These are phyloP conservation scores for Sinocyclocheilus rhinocerous DNA, from an alignment of 2,113 vertebrate genomes.

Conservation along the genomic window DNA sequence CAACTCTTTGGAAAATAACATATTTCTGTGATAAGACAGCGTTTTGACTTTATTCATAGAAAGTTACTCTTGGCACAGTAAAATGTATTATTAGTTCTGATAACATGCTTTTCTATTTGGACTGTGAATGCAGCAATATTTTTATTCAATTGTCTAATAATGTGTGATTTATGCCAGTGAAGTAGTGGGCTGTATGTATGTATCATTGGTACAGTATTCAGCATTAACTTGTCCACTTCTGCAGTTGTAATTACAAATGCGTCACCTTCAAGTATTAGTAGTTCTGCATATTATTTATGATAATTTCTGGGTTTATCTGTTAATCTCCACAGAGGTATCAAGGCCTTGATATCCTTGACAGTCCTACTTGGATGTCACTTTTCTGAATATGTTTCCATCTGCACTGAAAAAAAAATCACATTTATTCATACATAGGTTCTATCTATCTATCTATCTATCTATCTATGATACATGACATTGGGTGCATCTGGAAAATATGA, in stretches of 20 bases:
- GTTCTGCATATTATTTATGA: not conserved
- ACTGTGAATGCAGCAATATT: too few species aligned
- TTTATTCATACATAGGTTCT: too few species aligned
- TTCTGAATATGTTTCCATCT: not conserved
- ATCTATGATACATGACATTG: not conserved
- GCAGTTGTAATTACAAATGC: not conserved
- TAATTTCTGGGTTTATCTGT: not conserved
- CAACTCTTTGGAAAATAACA: not conserved
- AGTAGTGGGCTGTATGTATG: not conserved
- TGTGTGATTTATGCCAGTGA: not conserved
- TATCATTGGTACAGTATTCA: not conserved
- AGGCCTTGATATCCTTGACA: not conserved
- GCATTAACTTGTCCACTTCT: not conserved
- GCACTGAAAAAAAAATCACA: not conserved
- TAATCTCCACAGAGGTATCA: not conserved
- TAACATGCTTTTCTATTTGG: not conserved
- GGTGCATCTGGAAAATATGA: not conserved
- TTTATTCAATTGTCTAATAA: not conserved
- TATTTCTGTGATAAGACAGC: not conserved
- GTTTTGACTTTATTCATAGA: too few species aligned
- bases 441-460: too few species aligned
- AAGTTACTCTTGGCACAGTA: constrained; percentile 10
- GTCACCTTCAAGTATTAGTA: not conserved
- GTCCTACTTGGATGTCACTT: not conserved
- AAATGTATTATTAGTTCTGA: not conserved